A percentile compares a stretch with the other conserved stretches of the same genome.
These are phyloP conservation scores for Parascotia fuliginaria DNA, from an alignment of 2,888 invertebrate genomes.

Conservation along the genomic window DNA sequence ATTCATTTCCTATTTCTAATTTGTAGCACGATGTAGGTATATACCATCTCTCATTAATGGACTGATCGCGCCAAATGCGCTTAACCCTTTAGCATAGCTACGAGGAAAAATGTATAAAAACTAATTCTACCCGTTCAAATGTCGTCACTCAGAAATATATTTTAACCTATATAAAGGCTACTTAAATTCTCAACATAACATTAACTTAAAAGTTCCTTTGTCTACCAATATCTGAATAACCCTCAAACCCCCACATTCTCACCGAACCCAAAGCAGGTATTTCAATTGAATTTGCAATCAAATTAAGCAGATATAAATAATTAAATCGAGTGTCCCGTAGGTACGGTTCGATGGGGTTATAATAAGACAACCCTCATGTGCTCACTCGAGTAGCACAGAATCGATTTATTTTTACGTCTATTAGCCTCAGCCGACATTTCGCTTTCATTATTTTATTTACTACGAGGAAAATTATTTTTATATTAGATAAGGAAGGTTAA, in stretches of 20 bases:
- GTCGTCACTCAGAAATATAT: no score
- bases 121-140: no score
- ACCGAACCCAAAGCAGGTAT: constrained; percentile 21
- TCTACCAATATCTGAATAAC: not conserved
- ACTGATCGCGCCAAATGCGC: no score
- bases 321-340: constrained; percentile 42
- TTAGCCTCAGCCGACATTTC: constrained; percentile 53
- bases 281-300: constrained; percentile 37
- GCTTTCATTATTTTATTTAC: constrained; percentile 47
- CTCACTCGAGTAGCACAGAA: constrained; percentile 59
- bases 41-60: no score
- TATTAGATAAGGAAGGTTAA: not conserved
- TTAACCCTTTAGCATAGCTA: no score
- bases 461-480: constrained; percentile 37
- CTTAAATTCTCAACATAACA: not conserved
- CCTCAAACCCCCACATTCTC: constrained; percentile 10
- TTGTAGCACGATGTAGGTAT: no score
- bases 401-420: constrained; percentile 67
- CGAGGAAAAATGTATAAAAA: no score
- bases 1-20: no score
- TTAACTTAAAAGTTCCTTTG: not conserved
- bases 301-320: constrained; percentile 47
- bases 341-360: constrained; percentile 42
- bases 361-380: constrained; percentile 59
- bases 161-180: not conserved